Evolutionary conservation across 2,888 invertebrate species (phyloP).

Genomic region (Ganaspis brasiliensis): DNA sequence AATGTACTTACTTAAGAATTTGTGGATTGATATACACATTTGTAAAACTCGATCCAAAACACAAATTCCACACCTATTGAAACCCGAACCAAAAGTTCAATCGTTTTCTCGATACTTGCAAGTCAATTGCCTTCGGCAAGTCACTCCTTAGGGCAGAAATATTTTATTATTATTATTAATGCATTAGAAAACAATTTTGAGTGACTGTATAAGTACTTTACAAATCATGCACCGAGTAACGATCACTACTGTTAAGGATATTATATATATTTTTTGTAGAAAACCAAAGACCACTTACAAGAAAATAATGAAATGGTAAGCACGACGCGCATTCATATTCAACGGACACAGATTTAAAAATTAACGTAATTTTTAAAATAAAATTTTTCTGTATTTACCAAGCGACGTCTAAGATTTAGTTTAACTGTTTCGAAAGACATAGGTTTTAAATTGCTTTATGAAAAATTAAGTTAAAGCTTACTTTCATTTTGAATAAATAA

Average conservation of each 20-base stretch:
- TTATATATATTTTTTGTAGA: slow-evolving; percentile 80
- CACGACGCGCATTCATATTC: slow-evolving; percentile 64
- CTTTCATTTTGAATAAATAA: no score
- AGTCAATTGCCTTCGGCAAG: slow-evolving; percentile 11
- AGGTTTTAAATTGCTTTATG: no score
- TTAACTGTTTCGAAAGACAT: no score
- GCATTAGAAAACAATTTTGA: slow-evolving; percentile 46
- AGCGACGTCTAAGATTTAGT: slow-evolving; percentile 2
- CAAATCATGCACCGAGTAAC: slow-evolving; percentile 74
- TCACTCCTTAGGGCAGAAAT: slow-evolving; percentile 42
- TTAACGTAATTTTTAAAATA: slow-evolving; percentile 53
- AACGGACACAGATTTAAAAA: slow-evolving; percentile 65
- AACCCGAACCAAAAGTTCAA: slow-evolving; percentile 21
- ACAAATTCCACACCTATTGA: slow-evolving; percentile 17
- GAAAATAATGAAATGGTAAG: slow-evolving; percentile 65
- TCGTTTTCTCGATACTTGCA: slow-evolving; percentile 1
- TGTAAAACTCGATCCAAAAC: slow-evolving; percentile 1
- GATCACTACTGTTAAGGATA: slow-evolving; percentile 77
- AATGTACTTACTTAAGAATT: neutral
- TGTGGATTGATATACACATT: slow-evolving; percentile 14
- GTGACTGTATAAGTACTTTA: slow-evolving; percentile 71
- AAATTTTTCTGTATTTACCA: neutral
- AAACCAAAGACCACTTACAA: slow-evolving; percentile 78
- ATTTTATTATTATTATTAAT: slow-evolving; percentile 48
- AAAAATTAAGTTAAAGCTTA: no score